Evolutionary conservation across 2,797 vertebrate genomes (phyloP).

Genomic region (Sebastolobus alascanus): DNA sequence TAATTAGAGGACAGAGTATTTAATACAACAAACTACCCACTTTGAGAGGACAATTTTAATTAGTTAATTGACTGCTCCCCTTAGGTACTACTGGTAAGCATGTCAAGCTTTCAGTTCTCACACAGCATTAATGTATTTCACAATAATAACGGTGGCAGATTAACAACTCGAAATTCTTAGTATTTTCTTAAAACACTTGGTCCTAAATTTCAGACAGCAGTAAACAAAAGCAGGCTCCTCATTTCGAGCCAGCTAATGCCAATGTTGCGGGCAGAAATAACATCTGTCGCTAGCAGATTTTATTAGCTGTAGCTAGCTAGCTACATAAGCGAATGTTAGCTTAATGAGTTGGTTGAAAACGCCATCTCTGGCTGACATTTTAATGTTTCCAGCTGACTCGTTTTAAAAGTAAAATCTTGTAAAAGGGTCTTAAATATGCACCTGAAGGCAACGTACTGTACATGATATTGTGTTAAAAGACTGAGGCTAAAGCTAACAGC

Average conservation of each 20-base stretch:
- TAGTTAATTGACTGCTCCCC: not conserved
- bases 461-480: not conserved
- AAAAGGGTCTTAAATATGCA: not conserved
- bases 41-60: not conserved
- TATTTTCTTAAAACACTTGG: not conserved
- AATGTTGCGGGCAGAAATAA: not conserved
- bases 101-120: not conserved
- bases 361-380: not conserved
- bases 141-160: not conserved
- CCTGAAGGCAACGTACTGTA: not conserved
- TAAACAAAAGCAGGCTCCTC: not conserved
- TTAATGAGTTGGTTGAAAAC: not conserved
- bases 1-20: slow-evolving; percentile 28
- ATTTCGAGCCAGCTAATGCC: not conserved
- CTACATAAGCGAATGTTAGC: not conserved
- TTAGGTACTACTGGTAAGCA: not conserved
- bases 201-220: not conserved
- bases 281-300: not conserved
- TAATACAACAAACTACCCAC: slow-evolving; percentile 12
- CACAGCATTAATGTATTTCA: not conserved
- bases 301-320: not conserved
- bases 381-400: not conserved
- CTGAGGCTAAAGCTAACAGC: not conserved
- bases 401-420: not conserved
- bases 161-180: not conserved